Conservation (phyloP, 2,113 vertebrate species). For the Dendropsophus ebraccatus region DNA sequence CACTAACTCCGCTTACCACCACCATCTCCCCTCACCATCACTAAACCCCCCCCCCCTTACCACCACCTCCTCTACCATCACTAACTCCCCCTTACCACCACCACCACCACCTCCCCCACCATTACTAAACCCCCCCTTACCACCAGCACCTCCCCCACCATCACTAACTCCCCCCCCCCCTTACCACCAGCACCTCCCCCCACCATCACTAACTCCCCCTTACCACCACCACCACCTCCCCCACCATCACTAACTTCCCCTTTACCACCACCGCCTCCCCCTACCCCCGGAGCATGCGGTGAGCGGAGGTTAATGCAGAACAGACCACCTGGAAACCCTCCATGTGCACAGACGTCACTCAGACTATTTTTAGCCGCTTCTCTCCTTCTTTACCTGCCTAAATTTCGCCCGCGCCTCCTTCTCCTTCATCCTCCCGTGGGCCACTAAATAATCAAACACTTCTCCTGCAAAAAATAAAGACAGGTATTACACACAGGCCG, state of each 20-base stretch:
- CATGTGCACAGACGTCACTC: neutral
- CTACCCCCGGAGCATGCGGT: neutral
- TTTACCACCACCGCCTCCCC: too few relatives aligned
- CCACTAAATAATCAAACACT: conserved; percentile 92
- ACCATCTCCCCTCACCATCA: too few relatives aligned
- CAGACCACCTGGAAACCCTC: neutral
- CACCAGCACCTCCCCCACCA: too few relatives aligned
- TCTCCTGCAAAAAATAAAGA: conserved; percentile 73
- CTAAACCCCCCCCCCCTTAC: too few relatives aligned
- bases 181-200: too few relatives aligned
- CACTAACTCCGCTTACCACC: too few relatives aligned
- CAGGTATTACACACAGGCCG: conserved; percentile 19
- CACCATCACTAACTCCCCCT: too few relatives aligned
- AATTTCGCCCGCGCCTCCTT: conserved; percentile 91
- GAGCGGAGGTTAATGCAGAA: neutral
- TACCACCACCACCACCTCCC: neutral
- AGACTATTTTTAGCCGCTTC: conserved; percentile 39
- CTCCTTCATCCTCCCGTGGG: conserved; percentile 91
- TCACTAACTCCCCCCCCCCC: too few relatives aligned
- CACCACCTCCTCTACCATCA: too few relatives aligned
- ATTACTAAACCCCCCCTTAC: too few relatives aligned
- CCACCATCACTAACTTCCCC: too few relatives aligned
- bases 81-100: too few relatives aligned
- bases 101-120: neutral
- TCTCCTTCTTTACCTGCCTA: conserved; percentile 81